Conservation (phyloP, 2,888 invertebrate genomes). For the Drosophila setosimentum region DNA sequence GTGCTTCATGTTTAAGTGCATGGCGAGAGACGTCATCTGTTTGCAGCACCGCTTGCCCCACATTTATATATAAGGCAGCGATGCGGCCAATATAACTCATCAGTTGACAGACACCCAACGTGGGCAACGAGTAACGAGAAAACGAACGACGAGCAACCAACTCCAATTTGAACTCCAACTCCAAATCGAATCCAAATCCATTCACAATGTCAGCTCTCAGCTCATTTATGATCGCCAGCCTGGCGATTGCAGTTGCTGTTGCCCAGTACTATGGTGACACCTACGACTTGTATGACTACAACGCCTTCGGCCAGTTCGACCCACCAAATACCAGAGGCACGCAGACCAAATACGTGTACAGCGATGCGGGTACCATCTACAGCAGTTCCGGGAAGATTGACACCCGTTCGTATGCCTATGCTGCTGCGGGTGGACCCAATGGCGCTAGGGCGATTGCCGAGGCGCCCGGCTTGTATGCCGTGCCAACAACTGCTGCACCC, state of each 20-base stretch:
- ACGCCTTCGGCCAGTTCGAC: slow-evolving; percentile 5
- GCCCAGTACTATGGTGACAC: slow-evolving; percentile 40
- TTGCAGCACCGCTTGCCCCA: slow-evolving; percentile 1
- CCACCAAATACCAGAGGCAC: neutral
- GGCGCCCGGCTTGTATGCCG: slow-evolving; percentile 40
- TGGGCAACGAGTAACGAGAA: neutral
- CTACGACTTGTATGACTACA: slow-evolving; percentile 12
- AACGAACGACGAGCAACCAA: neutral
- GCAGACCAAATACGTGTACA: slow-evolving; percentile 22
- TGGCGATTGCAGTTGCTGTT: slow-evolving; percentile 18
- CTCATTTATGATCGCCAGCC: slow-evolving; percentile 28
- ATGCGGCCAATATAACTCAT: slow-evolving; percentile 8
- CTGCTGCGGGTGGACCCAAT: slow-evolving; percentile 32
- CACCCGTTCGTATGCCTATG: slow-evolving; percentile 35
- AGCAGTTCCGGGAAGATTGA: slow-evolving; percentile 1
- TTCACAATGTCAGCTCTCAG: slow-evolving; percentile 35
- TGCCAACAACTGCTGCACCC: neutral
- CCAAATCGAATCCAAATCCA: neutral
- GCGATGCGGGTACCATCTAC: neutral
- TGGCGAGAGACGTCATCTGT: slow-evolving; percentile 20
- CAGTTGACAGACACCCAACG: slow-evolving; percentile 29
- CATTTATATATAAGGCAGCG: slow-evolving; percentile 31
- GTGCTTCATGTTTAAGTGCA: slow-evolving; percentile 2
- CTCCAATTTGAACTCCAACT: neutral
- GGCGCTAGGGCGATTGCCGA: slow-evolving; percentile 54